Conservation (phyloP, 2,113 vertebrate species). For the rabbit (Oryctolagus cuniculus) region mOryCun1.1 NC_091434.1:66937501-66938000, state of each 20-base stretch:
- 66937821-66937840: background rate
- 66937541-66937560: background rate
- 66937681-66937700: background rate
- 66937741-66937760: background rate
- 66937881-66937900: background rate
- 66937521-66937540: too few species aligned
- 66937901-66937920: background rate
- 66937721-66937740: background rate
- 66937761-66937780: constrained; percentile 5
- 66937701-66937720: constrained; percentile 22
- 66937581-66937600: background rate
- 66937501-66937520: too few species aligned
- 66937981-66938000: background rate
- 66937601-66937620: constrained; percentile 21
- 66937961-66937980: background rate
- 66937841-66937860: background rate
- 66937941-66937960: background rate
- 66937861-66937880: background rate
- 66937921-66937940: background rate
- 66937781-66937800: constrained; percentile 12
- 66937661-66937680: constrained; percentile 32
- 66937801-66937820: constrained; percentile 11
- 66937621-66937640: constrained; percentile 13
- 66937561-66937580: background rate
- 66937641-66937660: background rate